Evolutionary conservation across 2,113 vertebrate genomes (phyloP).

Genomic region (Chlorodrepanis virens): DNA sequence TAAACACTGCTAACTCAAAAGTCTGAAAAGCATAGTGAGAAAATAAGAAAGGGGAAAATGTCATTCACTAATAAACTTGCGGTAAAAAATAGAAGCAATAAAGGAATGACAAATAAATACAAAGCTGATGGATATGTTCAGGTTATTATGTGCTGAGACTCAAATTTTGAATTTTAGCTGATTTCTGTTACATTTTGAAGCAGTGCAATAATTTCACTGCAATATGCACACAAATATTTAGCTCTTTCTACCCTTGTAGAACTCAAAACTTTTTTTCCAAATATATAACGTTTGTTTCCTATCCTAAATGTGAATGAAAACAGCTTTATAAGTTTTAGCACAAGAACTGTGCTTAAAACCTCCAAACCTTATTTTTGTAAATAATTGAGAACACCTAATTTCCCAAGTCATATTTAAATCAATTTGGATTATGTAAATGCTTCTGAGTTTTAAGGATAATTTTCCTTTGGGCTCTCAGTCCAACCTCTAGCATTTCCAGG

Average conservation of each 20-base stretch:
- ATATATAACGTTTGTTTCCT: neutral
- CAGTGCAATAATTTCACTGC: accelerated
- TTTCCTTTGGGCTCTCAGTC: neutral
- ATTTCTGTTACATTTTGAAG: neutral
- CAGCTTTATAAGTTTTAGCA: neutral
- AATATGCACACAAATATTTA: neutral
- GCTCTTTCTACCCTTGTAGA: neutral
- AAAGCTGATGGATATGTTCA: neutral
- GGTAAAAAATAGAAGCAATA: neutral
- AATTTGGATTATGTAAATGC: neutral
- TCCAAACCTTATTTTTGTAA: neutral
- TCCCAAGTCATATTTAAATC: neutral
- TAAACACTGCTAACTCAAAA: neutral
- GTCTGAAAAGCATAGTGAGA: neutral
- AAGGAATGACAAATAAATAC: neutral
- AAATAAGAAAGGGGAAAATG: neutral
- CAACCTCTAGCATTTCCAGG: neutral
- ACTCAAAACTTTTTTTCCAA: neutral
- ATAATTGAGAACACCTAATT: neutral
- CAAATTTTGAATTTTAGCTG: neutral
- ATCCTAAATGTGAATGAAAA: neutral
- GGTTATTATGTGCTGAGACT: neutral
- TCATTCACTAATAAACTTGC: neutral
- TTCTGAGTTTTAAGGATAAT: neutral
- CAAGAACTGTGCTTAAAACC: neutral